phyloP scores from a whole-genome alignment of 2,113 vertebrate genomes.

The Puma concolor region DNA sequence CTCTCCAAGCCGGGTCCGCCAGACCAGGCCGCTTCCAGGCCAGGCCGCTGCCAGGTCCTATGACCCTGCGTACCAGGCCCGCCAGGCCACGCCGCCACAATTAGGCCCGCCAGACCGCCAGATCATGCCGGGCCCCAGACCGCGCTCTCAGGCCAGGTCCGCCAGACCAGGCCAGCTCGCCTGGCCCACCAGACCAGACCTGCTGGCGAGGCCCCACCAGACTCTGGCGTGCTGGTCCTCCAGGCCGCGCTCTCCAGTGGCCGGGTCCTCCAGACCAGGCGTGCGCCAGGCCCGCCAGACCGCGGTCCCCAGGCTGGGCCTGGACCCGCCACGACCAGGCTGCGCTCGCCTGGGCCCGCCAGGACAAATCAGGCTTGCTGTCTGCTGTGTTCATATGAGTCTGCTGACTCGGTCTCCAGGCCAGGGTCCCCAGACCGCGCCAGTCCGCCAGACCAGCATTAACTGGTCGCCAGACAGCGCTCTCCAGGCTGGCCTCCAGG shows the following conservation, averaged over 20 bases:
- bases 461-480: slow-evolving; percentile 28
- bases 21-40: slow-evolving; percentile 28
- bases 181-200: not conserved
- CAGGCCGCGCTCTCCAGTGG: not conserved
- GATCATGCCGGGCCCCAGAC: slow-evolving; percentile 45
- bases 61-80: slow-evolving; percentile 55
- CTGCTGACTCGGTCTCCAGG: not conserved
- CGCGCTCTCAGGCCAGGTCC: slow-evolving; percentile 41
- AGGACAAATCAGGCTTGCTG: too few species aligned
- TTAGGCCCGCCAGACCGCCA: too few species aligned
- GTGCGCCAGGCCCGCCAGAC: not conserved
- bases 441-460: not conserved
- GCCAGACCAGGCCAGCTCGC: not conserved
- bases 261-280: not conserved
- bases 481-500: slow-evolving; percentile 37
- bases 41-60: slow-evolving; percentile 52
- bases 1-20: slow-evolving; percentile 49
- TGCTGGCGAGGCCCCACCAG: not conserved
- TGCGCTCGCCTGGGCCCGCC: slow-evolving; percentile 44
- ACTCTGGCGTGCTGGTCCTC: too few species aligned
- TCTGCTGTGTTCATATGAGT: too few species aligned
- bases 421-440: not conserved
- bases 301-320: not conserved
- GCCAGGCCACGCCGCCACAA: too few species aligned
- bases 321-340: not conserved